Conservation (phyloP, 1,140 invertebrate genomes). For the Caenorhabditis remanei region DNA sequence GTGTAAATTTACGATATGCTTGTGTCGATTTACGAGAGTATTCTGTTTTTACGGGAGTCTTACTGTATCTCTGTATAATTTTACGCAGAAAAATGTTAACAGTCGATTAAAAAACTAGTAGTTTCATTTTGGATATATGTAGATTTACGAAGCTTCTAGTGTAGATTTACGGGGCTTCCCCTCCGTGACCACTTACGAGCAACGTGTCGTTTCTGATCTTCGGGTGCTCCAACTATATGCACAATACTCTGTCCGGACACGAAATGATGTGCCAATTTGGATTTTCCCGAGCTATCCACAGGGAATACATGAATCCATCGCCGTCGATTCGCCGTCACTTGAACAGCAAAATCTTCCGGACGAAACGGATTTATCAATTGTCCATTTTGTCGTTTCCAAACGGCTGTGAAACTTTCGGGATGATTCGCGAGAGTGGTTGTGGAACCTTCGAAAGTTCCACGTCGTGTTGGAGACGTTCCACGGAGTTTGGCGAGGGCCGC, state of each 20-base stretch:
- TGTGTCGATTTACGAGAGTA: no score
- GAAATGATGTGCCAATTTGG: conserved; percentile 73
- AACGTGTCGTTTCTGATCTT: conserved; percentile 48
- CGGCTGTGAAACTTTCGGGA: not conserved
- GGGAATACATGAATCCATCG: conserved; percentile 99
- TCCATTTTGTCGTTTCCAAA: conserved; percentile 17
- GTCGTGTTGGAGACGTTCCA: not conserved
- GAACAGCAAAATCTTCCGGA: conserved; percentile 94
- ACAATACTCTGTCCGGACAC: conserved; percentile 70
- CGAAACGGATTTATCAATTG: conserved; percentile 91
- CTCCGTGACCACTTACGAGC: conserved; percentile 39
- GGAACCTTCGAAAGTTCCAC: not conserved
- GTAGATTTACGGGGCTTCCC: no score
- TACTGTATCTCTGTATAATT: no score
- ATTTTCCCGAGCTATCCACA: conserved; percentile 82
- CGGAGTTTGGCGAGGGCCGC: conserved; percentile 3
- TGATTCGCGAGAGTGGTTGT: not conserved
- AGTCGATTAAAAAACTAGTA: no score
- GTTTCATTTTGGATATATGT: no score
- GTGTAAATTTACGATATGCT: no score
- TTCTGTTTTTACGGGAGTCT: no score
- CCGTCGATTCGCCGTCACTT: conserved; percentile 93
- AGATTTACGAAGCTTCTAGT: no score
- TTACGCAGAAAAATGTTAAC: no score
- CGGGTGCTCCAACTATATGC: conserved; percentile 66